Conservation (phyloP, 2,888 invertebrate species). For the Melanostoma scalare region DNA sequence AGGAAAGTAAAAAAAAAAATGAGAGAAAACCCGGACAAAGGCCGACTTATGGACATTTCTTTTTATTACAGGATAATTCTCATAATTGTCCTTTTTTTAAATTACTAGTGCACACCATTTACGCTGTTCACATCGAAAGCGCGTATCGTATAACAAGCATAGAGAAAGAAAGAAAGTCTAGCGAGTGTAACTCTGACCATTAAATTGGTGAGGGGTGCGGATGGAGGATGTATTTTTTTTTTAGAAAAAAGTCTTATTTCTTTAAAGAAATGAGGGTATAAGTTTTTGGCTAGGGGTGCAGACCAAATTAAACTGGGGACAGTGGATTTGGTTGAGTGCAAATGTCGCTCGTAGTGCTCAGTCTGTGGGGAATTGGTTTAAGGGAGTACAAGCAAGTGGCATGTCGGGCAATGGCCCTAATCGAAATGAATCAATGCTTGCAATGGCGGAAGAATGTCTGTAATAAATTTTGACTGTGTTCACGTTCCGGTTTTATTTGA, state of each 20-base stretch:
- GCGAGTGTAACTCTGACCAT: slow-evolving; percentile 53
- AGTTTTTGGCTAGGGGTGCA: slow-evolving; percentile 26
- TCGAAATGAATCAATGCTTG: slow-evolving; percentile 70
- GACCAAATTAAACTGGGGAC: slow-evolving; percentile 21
- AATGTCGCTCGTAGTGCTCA: slow-evolving; percentile 19
- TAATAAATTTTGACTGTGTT: slow-evolving; percentile 32
- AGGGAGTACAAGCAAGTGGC: slow-evolving; percentile 45
- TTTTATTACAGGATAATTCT: slow-evolving; percentile 74
- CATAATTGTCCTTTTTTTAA: slow-evolving; percentile 74
- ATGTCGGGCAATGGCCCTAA: slow-evolving; percentile 70
- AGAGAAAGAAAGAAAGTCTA: background rate
- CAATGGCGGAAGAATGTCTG: slow-evolving; percentile 20
- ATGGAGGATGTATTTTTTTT: slow-evolving; percentile 5
- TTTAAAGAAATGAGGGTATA: slow-evolving; percentile 37
- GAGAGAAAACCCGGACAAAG: slow-evolving; percentile 44
- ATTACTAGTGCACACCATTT: slow-evolving; percentile 73
- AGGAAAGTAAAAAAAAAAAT: background rate
- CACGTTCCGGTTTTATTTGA: slow-evolving; percentile 30
- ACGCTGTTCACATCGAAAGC: slow-evolving; percentile 50
- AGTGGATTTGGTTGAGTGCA: slow-evolving; percentile 57
- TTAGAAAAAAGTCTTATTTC: slow-evolving; percentile 49
- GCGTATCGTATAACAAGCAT: slow-evolving; percentile 63
- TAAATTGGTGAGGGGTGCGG: slow-evolving; percentile 46
- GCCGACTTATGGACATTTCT: slow-evolving; percentile 72
- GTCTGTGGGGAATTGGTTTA: slow-evolving; percentile 48